A percentile compares a stretch with the other conserved stretches of the same genome.
Conservation (phyloP, 2,888 invertebrate genomes). For the Caenorhabditis parvicauda region DNA sequence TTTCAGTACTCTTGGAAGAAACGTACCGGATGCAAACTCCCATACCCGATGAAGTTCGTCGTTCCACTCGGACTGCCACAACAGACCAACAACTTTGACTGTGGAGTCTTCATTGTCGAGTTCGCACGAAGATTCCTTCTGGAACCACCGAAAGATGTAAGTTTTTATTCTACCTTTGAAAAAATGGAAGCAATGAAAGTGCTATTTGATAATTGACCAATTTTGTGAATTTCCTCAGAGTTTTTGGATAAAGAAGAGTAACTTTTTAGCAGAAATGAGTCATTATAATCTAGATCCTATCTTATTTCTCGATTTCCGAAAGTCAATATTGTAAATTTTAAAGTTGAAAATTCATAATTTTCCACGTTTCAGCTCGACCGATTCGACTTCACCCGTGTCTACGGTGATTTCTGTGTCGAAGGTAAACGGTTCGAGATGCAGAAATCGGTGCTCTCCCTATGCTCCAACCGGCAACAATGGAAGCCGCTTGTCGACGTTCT, state of each 20-base stretch:
- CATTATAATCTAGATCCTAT: neutral
- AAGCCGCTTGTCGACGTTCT: conserved; percentile 23
- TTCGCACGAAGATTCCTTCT: conserved; percentile 50
- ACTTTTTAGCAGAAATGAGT: neutral
- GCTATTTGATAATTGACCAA: neutral
- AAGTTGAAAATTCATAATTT: neutral
- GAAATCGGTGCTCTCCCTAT: conserved; percentile 45
- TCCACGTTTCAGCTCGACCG: conserved; percentile 27
- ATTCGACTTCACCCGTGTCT: conserved; percentile 46
- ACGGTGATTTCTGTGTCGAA: conserved; percentile 43
- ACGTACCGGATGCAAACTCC: conserved; percentile 19
- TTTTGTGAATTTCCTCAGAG: neutral
- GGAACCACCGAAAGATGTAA: conserved; percentile 46
- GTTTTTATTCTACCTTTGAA: conserved; percentile 1
- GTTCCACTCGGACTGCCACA: conserved; percentile 35
- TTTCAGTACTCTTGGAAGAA: conserved; percentile 31
- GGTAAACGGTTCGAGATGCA: conserved; percentile 43
- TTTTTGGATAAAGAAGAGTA: neutral
- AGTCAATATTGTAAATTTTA: neutral
- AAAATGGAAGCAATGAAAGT: neutral
- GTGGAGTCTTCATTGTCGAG: conserved; percentile 52
- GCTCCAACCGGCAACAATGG: conserved; percentile 29
- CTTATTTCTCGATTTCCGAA: neutral
- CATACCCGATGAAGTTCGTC: conserved; percentile 12
- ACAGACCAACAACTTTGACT: conserved; percentile 46